Evolutionary conservation across 2,113 vertebrate genomes (phyloP).

Genomic region (Lepisosteus oculatus): DNA sequence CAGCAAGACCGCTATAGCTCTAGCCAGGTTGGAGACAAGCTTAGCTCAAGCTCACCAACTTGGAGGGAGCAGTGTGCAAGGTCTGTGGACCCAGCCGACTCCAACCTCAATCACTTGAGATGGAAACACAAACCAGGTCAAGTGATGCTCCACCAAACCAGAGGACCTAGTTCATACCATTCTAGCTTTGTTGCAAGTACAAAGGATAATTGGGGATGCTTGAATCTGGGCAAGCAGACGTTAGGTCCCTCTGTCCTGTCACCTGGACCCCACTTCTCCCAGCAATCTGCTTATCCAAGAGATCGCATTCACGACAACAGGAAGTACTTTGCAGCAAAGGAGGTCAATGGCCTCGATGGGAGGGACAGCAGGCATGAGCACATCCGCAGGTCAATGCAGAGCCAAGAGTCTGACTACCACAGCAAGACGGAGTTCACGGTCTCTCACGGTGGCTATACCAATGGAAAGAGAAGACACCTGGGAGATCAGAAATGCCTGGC

Average conservation of each 20-base stretch:
- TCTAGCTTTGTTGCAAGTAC: constrained; percentile 53
- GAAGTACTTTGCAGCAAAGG: constrained; percentile 54
- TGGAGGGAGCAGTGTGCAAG: constrained; percentile 58
- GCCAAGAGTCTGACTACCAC: constrained; percentile 49
- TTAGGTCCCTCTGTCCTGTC: constrained; percentile 49
- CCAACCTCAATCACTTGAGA: constrained; percentile 52
- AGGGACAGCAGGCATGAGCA: constrained; percentile 55
- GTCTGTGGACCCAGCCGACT: constrained; percentile 25
- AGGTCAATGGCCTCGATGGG: constrained; percentile 63
- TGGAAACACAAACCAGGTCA: constrained; percentile 55
- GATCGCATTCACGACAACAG: constrained; percentile 48
- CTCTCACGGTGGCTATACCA: constrained; percentile 51
- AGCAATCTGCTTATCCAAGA: constrained; percentile 50
- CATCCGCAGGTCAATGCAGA: constrained; percentile 42
- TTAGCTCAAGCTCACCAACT: constrained; percentile 48
- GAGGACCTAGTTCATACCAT: constrained; percentile 57
- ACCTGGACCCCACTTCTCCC: constrained; percentile 49
- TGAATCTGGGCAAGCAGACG: constrained; percentile 50
- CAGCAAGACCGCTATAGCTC: constrained; percentile 51
- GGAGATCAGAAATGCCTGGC: constrained; percentile 45
- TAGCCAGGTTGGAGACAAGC: constrained; percentile 52
- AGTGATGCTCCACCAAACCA: constrained; percentile 40
- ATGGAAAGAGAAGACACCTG: constrained; percentile 57
- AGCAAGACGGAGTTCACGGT: constrained; percentile 42
- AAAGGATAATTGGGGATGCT: constrained; percentile 61